Percentiles rank a stretch among this genome's conserved stretches.
These are phyloP conservation scores for Parambassis ranga DNA, from an alignment of 2,797 vertebrate species.

Conservation along the genomic window DNA sequence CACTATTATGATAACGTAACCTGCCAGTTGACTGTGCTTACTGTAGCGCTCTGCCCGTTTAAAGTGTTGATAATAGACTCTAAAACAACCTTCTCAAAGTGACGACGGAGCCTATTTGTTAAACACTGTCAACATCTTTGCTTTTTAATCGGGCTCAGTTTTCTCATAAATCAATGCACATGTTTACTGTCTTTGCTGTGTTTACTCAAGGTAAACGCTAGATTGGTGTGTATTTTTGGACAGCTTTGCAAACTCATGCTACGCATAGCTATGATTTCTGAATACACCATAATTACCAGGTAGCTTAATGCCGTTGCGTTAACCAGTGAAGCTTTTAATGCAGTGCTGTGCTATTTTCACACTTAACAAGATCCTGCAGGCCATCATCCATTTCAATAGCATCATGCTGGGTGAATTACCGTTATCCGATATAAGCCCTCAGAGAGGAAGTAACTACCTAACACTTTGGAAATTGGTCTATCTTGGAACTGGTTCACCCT, in stretches of 20 bases:
- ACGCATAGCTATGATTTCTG: conserved; percentile 41
- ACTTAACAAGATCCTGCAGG: conserved; percentile 63
- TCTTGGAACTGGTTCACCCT: conserved; percentile 56
- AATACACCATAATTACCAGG: conserved; percentile 54
- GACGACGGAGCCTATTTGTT: conserved; percentile 10
- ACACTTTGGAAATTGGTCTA: conserved; percentile 69
- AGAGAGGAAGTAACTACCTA: conserved; percentile 77
- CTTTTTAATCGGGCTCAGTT: neutral
- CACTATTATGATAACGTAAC: conserved; percentile 45
- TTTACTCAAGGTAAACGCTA: conserved; percentile 11
- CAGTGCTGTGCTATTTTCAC: conserved; percentile 60
- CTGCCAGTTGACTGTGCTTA: conserved; percentile 38
- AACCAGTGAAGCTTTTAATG: conserved; percentile 60
- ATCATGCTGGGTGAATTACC: conserved; percentile 67
- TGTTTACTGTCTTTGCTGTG: conserved; percentile 4
- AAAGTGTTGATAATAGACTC: conserved; percentile 26
- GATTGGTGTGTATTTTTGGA: conserved; percentile 32
- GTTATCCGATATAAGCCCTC: conserved; percentile 71
- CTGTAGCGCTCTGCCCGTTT: conserved; percentile 13
- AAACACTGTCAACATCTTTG: neutral
- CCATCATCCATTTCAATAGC: conserved; percentile 60
- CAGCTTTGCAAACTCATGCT: neutral
- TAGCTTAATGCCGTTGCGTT: conserved; percentile 44
- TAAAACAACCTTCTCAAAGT: conserved; percentile 9
- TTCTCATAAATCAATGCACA: conserved; percentile 24